Percentiles rank a stretch among this genome's conserved stretches.
Evolutionary conservation across 2,113 vertebrate genomes (phyloP).

Genomic region (Seriola rivoliana): DNA sequence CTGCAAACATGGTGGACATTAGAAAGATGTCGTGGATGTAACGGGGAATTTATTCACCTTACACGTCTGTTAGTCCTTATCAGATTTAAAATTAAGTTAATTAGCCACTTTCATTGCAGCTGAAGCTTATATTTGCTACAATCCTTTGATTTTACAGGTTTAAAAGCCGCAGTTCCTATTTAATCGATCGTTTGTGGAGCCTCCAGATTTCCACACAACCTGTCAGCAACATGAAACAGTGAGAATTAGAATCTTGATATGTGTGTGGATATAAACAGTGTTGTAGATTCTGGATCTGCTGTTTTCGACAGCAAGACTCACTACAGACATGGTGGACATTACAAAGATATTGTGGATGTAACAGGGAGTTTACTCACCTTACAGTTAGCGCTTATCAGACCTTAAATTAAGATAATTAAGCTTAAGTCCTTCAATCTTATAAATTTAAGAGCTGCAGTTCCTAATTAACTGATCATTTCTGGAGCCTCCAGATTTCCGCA

Average conservation of each 20-base stretch:
- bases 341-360: background rate
- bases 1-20: too few relatives aligned
- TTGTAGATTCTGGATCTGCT: conserved; percentile 2
- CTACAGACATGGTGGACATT: too few relatives aligned
- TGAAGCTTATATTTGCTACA: background rate
- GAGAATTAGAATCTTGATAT: background rate
- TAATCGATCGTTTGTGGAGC: background rate
- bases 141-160: background rate
- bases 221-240: background rate
- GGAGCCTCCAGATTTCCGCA: background rate
- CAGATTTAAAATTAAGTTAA: background rate
- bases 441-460: background rate
- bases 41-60: background rate
- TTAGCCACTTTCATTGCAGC: background rate
- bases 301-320: background rate
- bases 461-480: background rate
- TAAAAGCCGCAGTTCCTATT: background rate
- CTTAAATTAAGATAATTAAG: background rate
- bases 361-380: background rate
- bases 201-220: background rate
- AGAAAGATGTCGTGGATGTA: too few relatives aligned
- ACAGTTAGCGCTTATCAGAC: background rate
- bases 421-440: background rate
- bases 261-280: background rate
- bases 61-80: background rate